Evolutionary conservation across 1,140 invertebrate species (phyloP).

Genomic region (Neodiprion pinetum): DNA sequence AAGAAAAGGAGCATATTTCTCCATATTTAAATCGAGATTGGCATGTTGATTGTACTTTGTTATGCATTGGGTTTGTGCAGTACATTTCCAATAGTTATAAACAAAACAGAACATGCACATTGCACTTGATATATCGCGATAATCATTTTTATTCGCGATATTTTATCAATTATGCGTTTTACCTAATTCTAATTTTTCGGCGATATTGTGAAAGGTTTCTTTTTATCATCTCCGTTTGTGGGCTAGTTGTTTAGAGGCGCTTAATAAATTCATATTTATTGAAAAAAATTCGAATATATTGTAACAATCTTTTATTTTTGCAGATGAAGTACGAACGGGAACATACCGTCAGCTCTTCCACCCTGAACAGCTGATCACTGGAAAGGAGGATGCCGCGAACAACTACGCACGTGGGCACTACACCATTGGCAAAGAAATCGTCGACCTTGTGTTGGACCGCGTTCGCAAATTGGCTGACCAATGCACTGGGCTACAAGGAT

Average conservation of each 20-base stretch:
- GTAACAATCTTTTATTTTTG: constrained; percentile 24
- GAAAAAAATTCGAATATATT: not conserved
- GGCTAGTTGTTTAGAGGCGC: not conserved
- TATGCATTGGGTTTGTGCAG: no score
- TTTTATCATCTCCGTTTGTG: no score
- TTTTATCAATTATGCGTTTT: no score
- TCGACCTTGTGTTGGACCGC: constrained; percentile 80
- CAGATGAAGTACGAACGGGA: constrained; percentile 75
- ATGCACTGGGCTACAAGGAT: constrained; percentile 82
- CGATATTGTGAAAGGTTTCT: no score
- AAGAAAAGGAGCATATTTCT: no score
- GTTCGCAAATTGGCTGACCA: constrained; percentile 78
- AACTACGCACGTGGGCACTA: constrained; percentile 88
- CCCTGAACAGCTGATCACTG: constrained; percentile 77
- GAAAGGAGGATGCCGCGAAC: constrained; percentile 83
- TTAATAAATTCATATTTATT: not conserved
- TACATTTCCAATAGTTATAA: no score
- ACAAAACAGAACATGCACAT: no score
- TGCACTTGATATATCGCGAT: no score
- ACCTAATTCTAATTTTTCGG: no score
- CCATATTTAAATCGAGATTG: no score
- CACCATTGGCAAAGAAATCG: constrained; percentile 87
- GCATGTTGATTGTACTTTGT: no score
- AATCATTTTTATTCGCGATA: no score
- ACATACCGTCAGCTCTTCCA: constrained; percentile 78